Conservation (phyloP, 1,140 invertebrate species). For the Aporrectodea caliginosa region DNA sequence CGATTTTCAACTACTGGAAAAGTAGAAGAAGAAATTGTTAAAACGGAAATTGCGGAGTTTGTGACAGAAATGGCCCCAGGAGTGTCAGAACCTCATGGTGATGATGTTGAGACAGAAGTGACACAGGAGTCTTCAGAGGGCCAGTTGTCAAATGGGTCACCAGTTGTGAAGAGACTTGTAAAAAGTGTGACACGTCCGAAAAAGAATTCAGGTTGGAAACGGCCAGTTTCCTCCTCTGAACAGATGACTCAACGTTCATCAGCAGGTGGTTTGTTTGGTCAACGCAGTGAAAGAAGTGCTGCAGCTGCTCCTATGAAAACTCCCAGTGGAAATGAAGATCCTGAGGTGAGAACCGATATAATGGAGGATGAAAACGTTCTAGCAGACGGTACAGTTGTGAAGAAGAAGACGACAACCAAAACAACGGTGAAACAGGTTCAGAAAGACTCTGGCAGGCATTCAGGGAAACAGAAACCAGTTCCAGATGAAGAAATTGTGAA, state of each 20-base stretch:
- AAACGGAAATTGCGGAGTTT: background rate
- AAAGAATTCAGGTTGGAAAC: background rate
- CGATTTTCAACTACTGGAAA: constrained; percentile 39
- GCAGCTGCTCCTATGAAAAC: too few relatives aligned
- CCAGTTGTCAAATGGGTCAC: background rate
- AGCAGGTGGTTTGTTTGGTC: too few relatives aligned
- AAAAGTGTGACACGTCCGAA: background rate
- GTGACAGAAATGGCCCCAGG: background rate
- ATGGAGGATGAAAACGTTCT: background rate
- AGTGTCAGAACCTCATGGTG: background rate
- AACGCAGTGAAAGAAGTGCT: too few relatives aligned
- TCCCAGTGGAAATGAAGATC: background rate
- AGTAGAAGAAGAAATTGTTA: background rate
- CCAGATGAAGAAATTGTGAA: constrained; percentile 6
- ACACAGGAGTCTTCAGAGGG: background rate
- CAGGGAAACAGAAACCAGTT: too few relatives aligned
- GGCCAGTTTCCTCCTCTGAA: too few relatives aligned
- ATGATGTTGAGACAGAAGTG: background rate
- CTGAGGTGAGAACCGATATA: background rate
- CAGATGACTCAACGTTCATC: constrained; percentile 30
- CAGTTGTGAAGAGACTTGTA: background rate
- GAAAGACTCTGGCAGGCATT: too few relatives aligned
- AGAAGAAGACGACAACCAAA: background rate
- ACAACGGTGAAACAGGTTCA: background rate
- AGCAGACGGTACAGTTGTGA: background rate